phyloP scores from a whole-genome alignment of 2,888 invertebrate genomes.

The Philhelius pedissequus region DNA sequence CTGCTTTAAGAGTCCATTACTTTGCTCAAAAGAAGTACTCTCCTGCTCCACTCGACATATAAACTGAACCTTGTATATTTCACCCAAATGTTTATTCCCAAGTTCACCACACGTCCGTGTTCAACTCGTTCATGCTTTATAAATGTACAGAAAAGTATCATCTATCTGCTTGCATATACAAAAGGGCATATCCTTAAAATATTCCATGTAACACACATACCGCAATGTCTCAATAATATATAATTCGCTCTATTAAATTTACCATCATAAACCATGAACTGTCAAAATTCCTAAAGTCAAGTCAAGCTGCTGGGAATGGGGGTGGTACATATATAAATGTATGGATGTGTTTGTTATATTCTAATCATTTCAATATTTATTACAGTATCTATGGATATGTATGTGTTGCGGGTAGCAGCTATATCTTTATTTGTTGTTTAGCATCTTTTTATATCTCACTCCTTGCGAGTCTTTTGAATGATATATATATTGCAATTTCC shows the following conservation, averaged over 20 bases:
- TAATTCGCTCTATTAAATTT: conserved; percentile 61
- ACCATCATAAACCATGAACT: conserved; percentile 43
- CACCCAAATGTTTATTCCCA: not conserved
- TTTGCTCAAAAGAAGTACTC: not conserved
- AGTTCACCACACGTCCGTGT: not conserved
- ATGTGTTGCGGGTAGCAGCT: too few species aligned
- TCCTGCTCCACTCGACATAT: too few species aligned
- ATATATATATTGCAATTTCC: conserved; percentile 53
- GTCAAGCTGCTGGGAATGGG: not conserved
- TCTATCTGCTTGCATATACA: not conserved
- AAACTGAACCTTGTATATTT: too few species aligned
- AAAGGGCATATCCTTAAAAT: conserved; percentile 24
- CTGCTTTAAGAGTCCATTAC: conserved; percentile 3
- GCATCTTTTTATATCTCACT: not conserved
- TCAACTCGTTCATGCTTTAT: not conserved
- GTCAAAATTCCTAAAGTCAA: conserved; percentile 44
- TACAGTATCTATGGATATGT: not conserved
- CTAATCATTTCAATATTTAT: not conserved
- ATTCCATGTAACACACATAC: conserved; percentile 40
- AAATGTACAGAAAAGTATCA: not conserved
- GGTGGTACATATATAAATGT: not conserved
- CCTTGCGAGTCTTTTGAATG: not conserved
- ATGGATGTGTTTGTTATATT: not conserved
- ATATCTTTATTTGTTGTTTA: not conserved
- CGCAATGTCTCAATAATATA: conserved; percentile 50